Conservation (phyloP, 35 echinoderm and acorn worm genomes). For the Ophiothrix spiculata region DNA sequence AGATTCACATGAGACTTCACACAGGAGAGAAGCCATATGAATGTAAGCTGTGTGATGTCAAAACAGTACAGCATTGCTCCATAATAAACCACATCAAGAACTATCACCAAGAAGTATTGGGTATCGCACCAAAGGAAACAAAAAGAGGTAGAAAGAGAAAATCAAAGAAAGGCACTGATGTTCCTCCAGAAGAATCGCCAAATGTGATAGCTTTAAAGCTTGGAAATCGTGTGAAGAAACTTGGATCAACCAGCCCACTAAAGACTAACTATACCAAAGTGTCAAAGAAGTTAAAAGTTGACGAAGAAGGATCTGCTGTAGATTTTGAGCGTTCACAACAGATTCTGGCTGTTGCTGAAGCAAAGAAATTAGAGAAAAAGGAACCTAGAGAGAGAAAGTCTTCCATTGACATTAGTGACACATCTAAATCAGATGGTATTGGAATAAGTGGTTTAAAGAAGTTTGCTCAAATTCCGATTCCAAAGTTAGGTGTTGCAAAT, state of each 20-base stretch:
- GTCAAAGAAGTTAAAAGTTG: background rate
- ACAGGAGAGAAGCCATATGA: background rate
- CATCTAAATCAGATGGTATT: background rate
- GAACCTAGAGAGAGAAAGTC: background rate
- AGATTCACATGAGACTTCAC: background rate
- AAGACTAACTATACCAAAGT: background rate
- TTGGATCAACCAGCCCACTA: background rate
- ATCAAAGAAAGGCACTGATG: background rate
- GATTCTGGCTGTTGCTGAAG: background rate
- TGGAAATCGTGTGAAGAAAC: background rate
- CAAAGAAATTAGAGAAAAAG: background rate
- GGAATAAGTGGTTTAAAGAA: background rate
- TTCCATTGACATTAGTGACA: background rate
- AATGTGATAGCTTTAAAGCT: background rate
- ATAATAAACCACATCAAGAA: background rate
- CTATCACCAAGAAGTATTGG: background rate
- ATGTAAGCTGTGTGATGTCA: background rate
- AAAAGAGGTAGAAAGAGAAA: background rate
- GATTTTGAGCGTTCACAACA: background rate
- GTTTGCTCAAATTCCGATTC: slow-evolving; percentile 4
- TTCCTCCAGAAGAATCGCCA: background rate
- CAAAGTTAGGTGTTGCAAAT: background rate
- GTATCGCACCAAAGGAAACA: background rate
- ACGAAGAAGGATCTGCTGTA: background rate
- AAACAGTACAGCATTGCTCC: background rate